Base-by-base conservation (phyloP, 2,888 invertebrate species). In the Metellina segmentata region DNA sequence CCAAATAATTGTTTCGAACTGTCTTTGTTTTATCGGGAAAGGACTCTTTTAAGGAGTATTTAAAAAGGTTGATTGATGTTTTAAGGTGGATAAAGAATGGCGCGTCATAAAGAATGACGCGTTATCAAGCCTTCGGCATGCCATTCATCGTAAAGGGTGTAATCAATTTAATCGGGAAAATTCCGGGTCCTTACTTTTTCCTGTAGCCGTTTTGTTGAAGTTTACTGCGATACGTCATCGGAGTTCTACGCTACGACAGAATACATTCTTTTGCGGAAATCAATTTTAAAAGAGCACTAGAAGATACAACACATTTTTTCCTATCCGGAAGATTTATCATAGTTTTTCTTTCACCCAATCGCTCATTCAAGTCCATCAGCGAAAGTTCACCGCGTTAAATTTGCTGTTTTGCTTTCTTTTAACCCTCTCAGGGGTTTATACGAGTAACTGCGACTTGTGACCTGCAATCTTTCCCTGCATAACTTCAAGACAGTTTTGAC, bases 41-140 rank as follows among this genome's bases (percentile, higher is more conserved):
- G n/a, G n/a, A 1, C 34, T 34, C 34, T 34, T 34, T 34, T 34
- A 34, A 34, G 4, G 34, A 34, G 34, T 34, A 34, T 34, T 71
- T 71, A 19, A 71, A 16, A 71, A 1, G 20, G 8, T 71, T 71
- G 71, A 71, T 9, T 8, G 71, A n/a, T 19, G 16, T 71, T 71
- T 19, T 19, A 71, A n/a, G n/a, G 19, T 71, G 71, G 71, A 71
- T 71, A n/a, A 71, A 71, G 71, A 71, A 71, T 71, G 8, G n/a
- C 71, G 34, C 4, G n/a, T 71, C 71, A n/a, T 19, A 20, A 19
- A 71, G 20, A n/a, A 20, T 71, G 71, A 8, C 5, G 71, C 19
- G 4, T n/a, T n/a, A 19, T 16, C 71, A 71, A 71, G 6, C 71
- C 7, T n/a, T n/a, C 8, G n/a, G 20, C 16, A 71, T 71, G 20